Evolutionary conservation across 2,888 invertebrate species (phyloP).

Genomic region (Noctua janthe): DNA sequence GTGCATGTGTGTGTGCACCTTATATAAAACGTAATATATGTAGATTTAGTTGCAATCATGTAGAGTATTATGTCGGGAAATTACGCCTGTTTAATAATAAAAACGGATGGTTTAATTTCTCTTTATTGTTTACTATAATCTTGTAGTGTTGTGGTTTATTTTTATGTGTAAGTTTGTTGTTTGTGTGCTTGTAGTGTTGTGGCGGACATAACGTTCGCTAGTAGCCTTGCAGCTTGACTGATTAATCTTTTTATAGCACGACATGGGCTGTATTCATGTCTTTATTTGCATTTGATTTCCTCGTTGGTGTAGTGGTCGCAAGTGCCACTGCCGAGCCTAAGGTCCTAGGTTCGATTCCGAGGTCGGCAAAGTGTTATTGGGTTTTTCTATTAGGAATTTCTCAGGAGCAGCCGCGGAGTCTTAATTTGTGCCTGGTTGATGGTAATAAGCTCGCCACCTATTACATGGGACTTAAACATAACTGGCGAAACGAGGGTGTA

Average conservation of each 20-base stretch:
- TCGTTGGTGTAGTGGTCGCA: neutral
- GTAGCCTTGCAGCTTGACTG: conserved; percentile 13
- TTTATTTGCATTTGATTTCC: neutral
- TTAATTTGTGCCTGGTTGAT: too few relatives aligned
- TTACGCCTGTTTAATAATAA: conserved; percentile 58
- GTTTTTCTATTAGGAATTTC: too few relatives aligned
- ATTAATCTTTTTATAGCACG: neutral
- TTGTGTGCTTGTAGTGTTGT: conserved; percentile 10
- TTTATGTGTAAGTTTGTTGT: conserved; percentile 12
- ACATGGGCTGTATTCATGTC: conserved; percentile 2
- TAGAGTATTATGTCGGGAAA: conserved; percentile 59
- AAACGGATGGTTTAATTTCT: conserved; percentile 61
- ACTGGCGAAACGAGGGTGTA: neutral
- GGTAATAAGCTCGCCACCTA: too few relatives aligned
- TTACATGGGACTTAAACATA: too few relatives aligned
- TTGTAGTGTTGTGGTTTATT: conserved; percentile 39
- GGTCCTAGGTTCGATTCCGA: too few relatives aligned
- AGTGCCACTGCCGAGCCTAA: too few relatives aligned
- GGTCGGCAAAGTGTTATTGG: too few relatives aligned
- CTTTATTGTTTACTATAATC: conserved; percentile 50
- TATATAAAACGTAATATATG: conserved; percentile 43
- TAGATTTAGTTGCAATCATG: conserved; percentile 57
- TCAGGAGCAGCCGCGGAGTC: too few relatives aligned
- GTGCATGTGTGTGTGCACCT: conserved; percentile 22
- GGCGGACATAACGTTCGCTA: neutral